A percentile compares a stretch with the other conserved stretches of the same genome.
Evolutionary conservation across 2,888 invertebrate genomes (phyloP).

Genomic region (Pinctada fucata): DNA sequence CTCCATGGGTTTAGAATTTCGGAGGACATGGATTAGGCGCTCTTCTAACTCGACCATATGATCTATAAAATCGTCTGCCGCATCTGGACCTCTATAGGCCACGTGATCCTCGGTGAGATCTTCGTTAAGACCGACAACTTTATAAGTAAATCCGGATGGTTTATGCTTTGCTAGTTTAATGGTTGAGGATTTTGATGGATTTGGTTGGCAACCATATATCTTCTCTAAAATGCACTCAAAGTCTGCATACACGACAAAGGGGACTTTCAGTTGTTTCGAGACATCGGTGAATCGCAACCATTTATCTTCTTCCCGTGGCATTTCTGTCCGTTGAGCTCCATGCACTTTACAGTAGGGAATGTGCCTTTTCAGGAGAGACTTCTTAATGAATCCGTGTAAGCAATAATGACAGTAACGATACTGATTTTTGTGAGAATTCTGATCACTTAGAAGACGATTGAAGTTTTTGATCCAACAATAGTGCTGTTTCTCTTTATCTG

Average conservation of each 20-base stretch:
- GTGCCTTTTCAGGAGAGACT: neutral
- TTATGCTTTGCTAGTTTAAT: constrained; percentile 7
- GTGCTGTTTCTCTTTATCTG: neutral
- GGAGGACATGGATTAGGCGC: neutral
- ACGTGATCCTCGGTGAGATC: constrained; percentile 15
- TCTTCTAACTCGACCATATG: constrained; percentile 19
- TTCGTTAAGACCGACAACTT: constrained; percentile 8
- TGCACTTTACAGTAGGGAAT: constrained; percentile 22
- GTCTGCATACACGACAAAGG: constrained; percentile 5
- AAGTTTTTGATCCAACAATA: neutral
- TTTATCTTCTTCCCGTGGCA: constrained; percentile 14
- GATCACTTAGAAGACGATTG: neutral
- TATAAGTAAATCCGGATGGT: constrained; percentile 13
- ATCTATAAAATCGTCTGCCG: constrained; percentile 10
- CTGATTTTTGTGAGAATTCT: constrained; percentile 5
- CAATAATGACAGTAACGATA: constrained; percentile 29
- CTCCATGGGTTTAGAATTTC: constrained; percentile 9
- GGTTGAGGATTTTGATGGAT: constrained; percentile 10
- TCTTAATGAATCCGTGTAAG: constrained; percentile 31
- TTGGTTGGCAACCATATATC: constrained; percentile 13
- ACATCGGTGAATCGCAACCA: constrained; percentile 3
- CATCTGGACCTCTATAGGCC: constrained; percentile 40
- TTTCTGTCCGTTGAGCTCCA: constrained; percentile 21
- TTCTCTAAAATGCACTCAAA: constrained; percentile 20
- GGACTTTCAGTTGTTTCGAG: constrained; percentile 30